phyloP scores from a whole-genome alignment of 2,113 vertebrate species.

The Parotia lawesii region DNA sequence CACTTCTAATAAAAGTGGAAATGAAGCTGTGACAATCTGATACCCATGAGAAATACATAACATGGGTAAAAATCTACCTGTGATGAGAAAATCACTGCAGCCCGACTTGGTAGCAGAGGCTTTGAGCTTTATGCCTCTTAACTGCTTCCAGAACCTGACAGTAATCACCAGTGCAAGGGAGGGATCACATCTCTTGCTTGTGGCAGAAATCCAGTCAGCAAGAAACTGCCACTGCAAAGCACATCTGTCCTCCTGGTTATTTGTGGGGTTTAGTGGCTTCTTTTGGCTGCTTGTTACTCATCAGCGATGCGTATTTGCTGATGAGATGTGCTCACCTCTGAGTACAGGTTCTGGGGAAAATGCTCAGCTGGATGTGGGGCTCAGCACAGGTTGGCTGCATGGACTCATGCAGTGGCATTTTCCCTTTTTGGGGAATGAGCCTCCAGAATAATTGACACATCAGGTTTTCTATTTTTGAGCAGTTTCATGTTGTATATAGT shows the following conservation, averaged over 20 bases:
- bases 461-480: neutral
- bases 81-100: neutral
- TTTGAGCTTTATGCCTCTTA: neutral
- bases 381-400: neutral
- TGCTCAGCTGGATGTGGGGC: neutral
- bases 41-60: neutral
- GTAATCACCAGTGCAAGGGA: rapidly evolving
- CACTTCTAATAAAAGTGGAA: neutral
- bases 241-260: neutral
- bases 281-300: neutral
- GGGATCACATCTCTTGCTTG: neutral
- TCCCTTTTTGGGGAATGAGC: neutral
- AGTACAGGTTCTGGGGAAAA: neutral
- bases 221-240: neutral
- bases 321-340: neutral
- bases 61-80: neutral
- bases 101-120: rapidly evolving
- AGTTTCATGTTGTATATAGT: neutral
- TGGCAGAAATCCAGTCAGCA: neutral
- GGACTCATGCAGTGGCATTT: neutral
- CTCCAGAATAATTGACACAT: neutral
- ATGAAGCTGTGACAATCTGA: neutral
- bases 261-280: neutral
- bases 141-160: neutral
- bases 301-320: rapidly evolving